These are phyloP conservation scores for Syrrhaptes paradoxus DNA, from an alignment of 2,113 vertebrate species.

Conservation along the genomic window DNA sequence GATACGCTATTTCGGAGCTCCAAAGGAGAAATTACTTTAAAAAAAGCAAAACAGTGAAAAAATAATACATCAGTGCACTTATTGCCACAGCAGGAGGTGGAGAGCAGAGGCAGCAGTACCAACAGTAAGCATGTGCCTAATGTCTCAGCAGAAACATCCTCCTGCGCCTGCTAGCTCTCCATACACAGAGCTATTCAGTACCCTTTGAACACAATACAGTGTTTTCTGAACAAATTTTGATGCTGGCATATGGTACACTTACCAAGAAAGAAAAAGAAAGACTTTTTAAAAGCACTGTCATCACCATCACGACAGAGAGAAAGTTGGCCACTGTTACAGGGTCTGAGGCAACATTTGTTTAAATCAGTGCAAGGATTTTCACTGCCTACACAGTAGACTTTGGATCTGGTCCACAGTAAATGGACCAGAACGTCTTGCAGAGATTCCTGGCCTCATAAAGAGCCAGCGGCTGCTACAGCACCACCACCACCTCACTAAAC, in stretches of 20 bases:
- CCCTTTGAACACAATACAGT: neutral
- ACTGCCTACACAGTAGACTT: neutral
- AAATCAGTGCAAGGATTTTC: neutral
- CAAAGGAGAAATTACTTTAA: neutral
- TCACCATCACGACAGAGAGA: neutral
- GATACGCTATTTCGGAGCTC: neutral
- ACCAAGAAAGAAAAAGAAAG: neutral
- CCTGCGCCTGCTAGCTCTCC: neutral
- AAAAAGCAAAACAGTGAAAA: neutral
- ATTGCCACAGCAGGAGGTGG: neutral
- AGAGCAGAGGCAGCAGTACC: neutral
- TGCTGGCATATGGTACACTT: conserved; percentile 4
- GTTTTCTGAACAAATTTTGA: neutral
- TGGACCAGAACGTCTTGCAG: neutral
- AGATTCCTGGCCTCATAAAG: neutral
- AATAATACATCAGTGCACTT: neutral
- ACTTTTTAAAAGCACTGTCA: neutral
- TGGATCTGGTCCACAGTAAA: neutral
- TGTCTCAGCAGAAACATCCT: neutral
- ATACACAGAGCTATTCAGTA: neutral
- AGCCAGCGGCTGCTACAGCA: neutral
- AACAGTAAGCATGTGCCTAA: neutral
- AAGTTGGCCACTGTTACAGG: neutral
- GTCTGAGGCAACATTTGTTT: neutral
- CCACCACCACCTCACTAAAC: neutral